phyloP scores from a whole-genome alignment of 2,113 vertebrate genomes.

The Apteryx mantelli region DNA sequence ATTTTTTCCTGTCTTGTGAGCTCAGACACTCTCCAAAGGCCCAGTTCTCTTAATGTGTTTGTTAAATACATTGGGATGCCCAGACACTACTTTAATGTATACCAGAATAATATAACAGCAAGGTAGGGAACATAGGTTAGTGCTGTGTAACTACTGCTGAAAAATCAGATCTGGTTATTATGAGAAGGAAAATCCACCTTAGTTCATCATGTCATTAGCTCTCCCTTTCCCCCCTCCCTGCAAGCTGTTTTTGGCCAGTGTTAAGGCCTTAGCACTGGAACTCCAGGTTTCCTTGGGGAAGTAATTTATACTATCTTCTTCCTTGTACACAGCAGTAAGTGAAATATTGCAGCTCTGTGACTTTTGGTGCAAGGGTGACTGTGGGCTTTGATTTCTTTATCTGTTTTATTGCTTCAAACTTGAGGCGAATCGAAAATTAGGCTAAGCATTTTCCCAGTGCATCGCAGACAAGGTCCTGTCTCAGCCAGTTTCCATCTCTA shows the following conservation, averaged over 20 bases:
- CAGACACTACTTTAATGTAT: not conserved
- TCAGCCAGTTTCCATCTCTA: not conserved
- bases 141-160: not conserved
- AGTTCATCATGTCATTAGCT: not conserved
- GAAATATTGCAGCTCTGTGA: rapidly evolving
- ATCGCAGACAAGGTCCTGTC: not conserved
- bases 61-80: not conserved
- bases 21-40: not conserved
- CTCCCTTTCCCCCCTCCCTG: not conserved
- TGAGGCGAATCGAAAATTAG: not conserved
- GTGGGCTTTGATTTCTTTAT: not conserved
- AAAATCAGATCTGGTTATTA: not conserved
- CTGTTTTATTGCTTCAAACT: not conserved
- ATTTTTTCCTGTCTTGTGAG: not conserved
- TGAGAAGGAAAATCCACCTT: not conserved
- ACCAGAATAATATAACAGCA: not conserved
- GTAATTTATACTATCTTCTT: not conserved
- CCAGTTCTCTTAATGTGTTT: not conserved
- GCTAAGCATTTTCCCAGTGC: not conserved
- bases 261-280: not conserved
- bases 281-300: not conserved
- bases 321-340: not conserved
- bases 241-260: not conserved
- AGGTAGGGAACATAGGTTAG: not conserved
- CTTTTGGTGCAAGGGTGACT: not conserved